A percentile compares a stretch with the other conserved stretches of the same genome.
These are phyloP conservation scores for Apodemus agrarius DNA, from an alignment of 2,797 vertebrate genomes.

Conservation along the genomic window DNA sequence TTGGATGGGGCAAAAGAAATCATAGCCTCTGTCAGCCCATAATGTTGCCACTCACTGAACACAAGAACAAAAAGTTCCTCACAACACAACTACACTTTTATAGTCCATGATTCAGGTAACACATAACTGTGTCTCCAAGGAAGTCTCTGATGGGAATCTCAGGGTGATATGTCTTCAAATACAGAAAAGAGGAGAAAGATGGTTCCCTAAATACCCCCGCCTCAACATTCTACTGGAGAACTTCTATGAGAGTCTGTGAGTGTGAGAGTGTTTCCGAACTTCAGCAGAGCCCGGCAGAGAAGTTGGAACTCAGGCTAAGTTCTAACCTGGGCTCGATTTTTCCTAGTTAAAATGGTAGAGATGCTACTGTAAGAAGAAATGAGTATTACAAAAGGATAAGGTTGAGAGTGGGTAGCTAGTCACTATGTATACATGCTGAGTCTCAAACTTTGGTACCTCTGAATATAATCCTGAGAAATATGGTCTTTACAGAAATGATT, in stretches of 20 bases:
- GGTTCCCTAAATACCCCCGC: background rate
- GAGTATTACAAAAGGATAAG: background rate
- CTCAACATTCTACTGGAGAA: background rate
- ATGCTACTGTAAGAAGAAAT: background rate
- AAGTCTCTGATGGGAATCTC: background rate
- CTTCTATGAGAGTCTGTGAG: background rate
- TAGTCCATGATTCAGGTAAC: background rate
- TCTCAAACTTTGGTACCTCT: background rate
- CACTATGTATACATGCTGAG: background rate
- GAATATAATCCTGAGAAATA: conserved; percentile 34
- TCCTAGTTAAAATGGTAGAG: background rate
- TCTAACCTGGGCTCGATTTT: background rate
- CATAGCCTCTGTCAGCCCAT: background rate
- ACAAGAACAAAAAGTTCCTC: background rate
- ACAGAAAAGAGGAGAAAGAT: conserved; percentile 1
- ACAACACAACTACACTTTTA: background rate
- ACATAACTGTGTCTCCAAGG: background rate
- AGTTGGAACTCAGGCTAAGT: background rate
- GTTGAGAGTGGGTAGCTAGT: background rate
- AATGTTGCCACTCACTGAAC: background rate
- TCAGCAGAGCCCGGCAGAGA: background rate
- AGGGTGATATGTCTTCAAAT: background rate
- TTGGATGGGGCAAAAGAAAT: background rate
- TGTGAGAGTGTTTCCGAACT: background rate
- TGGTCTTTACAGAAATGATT: background rate